Conservation (phyloP, 2,113 vertebrate species). For the Sprattus sprattus region DNA sequence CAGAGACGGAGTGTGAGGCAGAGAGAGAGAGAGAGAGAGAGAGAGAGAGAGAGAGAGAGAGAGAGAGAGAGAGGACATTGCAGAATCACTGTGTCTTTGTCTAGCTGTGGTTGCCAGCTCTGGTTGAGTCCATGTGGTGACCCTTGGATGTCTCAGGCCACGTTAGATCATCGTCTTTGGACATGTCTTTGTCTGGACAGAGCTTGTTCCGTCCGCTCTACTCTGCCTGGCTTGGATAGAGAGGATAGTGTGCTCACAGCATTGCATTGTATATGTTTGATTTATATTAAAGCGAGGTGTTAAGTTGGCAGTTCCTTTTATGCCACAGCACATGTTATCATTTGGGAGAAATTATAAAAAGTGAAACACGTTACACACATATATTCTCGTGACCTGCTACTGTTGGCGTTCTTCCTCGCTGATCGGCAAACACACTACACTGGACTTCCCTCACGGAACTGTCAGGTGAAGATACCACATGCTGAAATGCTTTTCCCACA, state of each 20-base stretch:
- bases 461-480: conserved; percentile 2
- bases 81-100: conserved; percentile 15
- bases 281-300: not conserved
- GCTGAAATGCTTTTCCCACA: not conserved
- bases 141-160: conserved; percentile 46
- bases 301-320: conserved; percentile 7
- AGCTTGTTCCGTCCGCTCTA: not conserved
- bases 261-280: not conserved
- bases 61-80: conserved; percentile 10
- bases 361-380: not conserved
- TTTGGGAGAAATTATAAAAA: not conserved
- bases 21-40: conserved; percentile 20
- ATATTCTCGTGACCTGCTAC: conserved; percentile 17
- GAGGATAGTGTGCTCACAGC: not conserved
- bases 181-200: not conserved
- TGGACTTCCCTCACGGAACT: not conserved
- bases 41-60: conserved; percentile 28
- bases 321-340: not conserved
- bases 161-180: conserved; percentile 46
- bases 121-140: conserved; percentile 34
- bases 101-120: conserved; percentile 27
- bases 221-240: not conserved
- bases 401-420: not conserved
- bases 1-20: conserved; percentile 24
- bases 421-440: not conserved